phyloP scores from a whole-genome alignment of 2,888 invertebrate species.

The Gortyna flavago region DNA sequence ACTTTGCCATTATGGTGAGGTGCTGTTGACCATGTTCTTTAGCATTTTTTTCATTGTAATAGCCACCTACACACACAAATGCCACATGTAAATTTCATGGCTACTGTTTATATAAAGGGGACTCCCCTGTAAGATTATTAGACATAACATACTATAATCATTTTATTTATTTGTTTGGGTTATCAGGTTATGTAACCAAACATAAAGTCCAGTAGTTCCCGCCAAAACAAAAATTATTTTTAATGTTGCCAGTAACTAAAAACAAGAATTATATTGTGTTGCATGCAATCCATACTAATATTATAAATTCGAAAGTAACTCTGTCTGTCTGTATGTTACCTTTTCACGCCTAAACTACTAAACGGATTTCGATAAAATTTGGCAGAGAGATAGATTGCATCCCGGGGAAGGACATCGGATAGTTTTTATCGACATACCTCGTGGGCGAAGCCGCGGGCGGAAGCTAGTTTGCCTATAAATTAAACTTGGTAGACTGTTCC shows the following conservation, averaged over 20 bases:
- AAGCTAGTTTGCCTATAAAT: not conserved
- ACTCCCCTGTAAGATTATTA: constrained; percentile 31
- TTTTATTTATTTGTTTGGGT: not conserved
- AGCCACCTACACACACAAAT: not conserved
- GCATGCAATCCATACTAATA: not conserved
- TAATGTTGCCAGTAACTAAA: not conserved
- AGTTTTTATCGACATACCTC: too few species aligned
- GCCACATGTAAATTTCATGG: not conserved
- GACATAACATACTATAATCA: not conserved
- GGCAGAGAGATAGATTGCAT: too few species aligned
- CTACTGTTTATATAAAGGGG: constrained; percentile 20
- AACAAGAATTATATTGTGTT: not conserved
- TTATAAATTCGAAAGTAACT: too few species aligned
- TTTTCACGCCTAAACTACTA: too few species aligned
- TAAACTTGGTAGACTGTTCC: constrained; percentile 1
- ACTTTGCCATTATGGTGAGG: not conserved
- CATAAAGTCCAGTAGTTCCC: not conserved
- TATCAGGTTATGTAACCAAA: constrained; percentile 9
- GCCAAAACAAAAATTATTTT: not conserved
- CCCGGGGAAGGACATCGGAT: too few species aligned
- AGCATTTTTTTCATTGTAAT: not conserved
- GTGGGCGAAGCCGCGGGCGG: too few species aligned
- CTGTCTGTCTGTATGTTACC: too few species aligned
- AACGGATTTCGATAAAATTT: too few species aligned
- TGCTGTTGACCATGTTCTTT: not conserved